These are phyloP conservation scores for Drosophila navojoa DNA, from an alignment of 1,140 invertebrate species.

Conservation along the genomic window DNA sequence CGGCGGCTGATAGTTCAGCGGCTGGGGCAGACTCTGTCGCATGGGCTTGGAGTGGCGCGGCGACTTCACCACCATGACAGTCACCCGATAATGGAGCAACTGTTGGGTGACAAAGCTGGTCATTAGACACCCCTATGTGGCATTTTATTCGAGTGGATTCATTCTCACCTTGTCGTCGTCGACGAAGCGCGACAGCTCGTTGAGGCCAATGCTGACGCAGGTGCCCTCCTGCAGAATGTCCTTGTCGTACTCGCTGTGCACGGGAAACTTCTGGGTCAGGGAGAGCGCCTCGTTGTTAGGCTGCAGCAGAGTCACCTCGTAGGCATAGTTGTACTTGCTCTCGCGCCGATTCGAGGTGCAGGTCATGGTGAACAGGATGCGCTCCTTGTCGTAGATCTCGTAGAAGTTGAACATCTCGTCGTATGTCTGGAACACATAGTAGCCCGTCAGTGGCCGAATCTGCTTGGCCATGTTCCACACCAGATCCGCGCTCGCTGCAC, in stretches of 20 bases:
- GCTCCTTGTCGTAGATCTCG: slow-evolving; percentile 74
- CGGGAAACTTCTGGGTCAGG: slow-evolving; percentile 77
- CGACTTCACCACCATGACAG: slow-evolving; percentile 68
- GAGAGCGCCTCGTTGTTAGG: slow-evolving; percentile 73
- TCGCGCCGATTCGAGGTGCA: slow-evolving; percentile 75
- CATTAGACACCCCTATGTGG: neutral
- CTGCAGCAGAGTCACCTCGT: slow-evolving; percentile 73
- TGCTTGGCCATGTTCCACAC: slow-evolving; percentile 70
- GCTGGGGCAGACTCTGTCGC: slow-evolving; percentile 47
- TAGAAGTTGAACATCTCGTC: slow-evolving; percentile 83
- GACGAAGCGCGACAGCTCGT: slow-evolving; percentile 69
- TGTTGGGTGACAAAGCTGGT: slow-evolving; percentile 16
- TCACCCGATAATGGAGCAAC: slow-evolving; percentile 75
- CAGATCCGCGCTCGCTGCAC: slow-evolving; percentile 46
- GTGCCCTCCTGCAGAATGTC: slow-evolving; percentile 78
- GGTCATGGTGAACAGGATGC: slow-evolving; percentile 80
- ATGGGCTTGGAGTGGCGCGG: slow-evolving; percentile 57
- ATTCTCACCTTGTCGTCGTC: slow-evolving; percentile 70
- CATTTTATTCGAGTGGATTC: neutral
- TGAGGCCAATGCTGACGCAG: slow-evolving; percentile 66
- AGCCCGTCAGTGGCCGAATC: slow-evolving; percentile 72
- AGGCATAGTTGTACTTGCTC: slow-evolving; percentile 77
- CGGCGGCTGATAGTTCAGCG: slow-evolving; percentile 62
- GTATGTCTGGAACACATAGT: slow-evolving; percentile 76
- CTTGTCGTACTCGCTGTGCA: slow-evolving; percentile 79